These are phyloP conservation scores for Anoplopoma fimbria DNA, from an alignment of 2,113 vertebrate genomes.

Conservation along the genomic window DNA sequence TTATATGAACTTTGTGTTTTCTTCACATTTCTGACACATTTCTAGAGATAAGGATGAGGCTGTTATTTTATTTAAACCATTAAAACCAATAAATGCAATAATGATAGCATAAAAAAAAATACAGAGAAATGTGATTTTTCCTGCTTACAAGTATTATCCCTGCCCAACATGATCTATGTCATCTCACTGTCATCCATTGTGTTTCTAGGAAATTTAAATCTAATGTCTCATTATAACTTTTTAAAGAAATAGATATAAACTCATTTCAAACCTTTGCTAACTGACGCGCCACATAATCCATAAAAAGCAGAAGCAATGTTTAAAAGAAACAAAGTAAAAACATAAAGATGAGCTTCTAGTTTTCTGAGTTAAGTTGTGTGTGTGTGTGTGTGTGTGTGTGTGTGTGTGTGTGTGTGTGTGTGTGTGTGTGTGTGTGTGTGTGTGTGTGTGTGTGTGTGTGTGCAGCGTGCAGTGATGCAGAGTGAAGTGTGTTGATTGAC, in stretches of 20 bases:
- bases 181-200: no score
- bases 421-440: slow-evolving; percentile 19
- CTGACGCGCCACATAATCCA: no score
- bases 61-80: background rate
- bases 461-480: slow-evolving; percentile 33
- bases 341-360: no score
- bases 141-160: no score
- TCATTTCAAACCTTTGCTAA: no score
- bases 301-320: no score
- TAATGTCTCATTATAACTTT: background rate
- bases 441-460: slow-evolving; percentile 23
- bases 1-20: background rate
- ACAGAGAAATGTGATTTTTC: no score
- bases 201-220: background rate
- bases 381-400: slow-evolving; percentile 10
- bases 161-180: no score
- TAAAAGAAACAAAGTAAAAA: background rate
- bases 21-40: no score
- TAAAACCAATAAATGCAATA: background rate
- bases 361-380: background rate
- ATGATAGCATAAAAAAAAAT: background rate
- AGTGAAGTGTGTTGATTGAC: slow-evolving; percentile 59
- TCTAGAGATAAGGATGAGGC: background rate
- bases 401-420: slow-evolving; percentile 22
- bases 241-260: background rate